Evolutionary conservation across 2,797 vertebrate species (phyloP), one percentile per base, ranked within the genome.

Genomic region (Onychomys arenicola): DNA sequence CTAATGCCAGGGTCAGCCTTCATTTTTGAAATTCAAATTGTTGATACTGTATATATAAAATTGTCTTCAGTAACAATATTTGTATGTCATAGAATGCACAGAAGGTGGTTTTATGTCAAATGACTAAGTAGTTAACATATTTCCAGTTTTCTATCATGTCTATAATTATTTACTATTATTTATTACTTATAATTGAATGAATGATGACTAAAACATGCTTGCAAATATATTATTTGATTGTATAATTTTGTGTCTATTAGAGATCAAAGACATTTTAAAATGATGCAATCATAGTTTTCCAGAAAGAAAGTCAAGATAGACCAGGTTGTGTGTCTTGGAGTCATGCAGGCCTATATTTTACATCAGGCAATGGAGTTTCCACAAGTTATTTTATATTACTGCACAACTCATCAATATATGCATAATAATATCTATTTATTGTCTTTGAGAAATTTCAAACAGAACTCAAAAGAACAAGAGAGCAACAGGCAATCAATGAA

Each of bases 11-110:
- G 7, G 7, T n/a, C 43, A 80, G 29, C 69, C 52, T 93, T 96
- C 52, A 87, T 8, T 90, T 94, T 86, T 32, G 89, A 46, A 96
- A 80, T 65, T 95, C 96, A 94, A 96, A 90, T 86, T 85, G 71
- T 17, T 55, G 4, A 85, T 75, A 80, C 6, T 4, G 2, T 78
- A 75, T 57, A 1, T 71, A 25, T 1, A 84, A 89, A 91, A 63
- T 0, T 8, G 55, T 78, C 87, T 92, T 49, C 12, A 57, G 34
- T 13, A 17, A 67, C 23, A 92, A 83, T 27, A 90, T 0, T 81
- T 4, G 25, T 23, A 59, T 49, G 59, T 7, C 57, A 23, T 4
- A 65, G 21, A 93, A 69, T 10, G 82, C 8, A 65, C 2, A 83
- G 55, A 81, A 55, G 21, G 17, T 82, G 55, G 5, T 87, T 77